These are phyloP conservation scores for Muscidifurax raptorellus DNA, from an alignment of 1,140 invertebrate species.

Conservation along the genomic window DNA sequence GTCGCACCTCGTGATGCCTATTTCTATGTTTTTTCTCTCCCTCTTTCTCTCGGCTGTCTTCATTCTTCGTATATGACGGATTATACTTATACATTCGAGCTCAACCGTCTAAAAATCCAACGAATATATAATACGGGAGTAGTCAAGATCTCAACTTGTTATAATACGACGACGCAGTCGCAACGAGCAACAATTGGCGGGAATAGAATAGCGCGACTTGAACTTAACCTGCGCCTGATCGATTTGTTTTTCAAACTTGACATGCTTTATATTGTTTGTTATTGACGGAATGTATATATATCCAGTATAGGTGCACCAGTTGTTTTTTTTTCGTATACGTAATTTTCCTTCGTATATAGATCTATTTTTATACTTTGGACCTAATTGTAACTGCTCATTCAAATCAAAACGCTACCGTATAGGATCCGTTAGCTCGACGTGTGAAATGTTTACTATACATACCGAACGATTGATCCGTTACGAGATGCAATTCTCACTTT, in stretches of 20 bases:
- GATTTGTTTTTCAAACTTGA: slow-evolving; percentile 38
- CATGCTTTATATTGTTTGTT: neutral
- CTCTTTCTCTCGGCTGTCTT: neutral
- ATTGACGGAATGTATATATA: slow-evolving; percentile 1
- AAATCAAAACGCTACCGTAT: neutral
- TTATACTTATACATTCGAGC: neutral
- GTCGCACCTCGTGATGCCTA: slow-evolving; percentile 6
- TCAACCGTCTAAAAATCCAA: neutral
- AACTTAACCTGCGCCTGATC: slow-evolving; percentile 33
- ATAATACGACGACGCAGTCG: neutral
- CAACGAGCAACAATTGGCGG: slow-evolving; percentile 19
- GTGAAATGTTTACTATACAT: neutral
- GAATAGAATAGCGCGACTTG: neutral
- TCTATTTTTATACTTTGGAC: neutral
- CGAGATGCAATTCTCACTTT: neutral
- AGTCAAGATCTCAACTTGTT: neutral
- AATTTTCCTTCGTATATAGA: neutral
- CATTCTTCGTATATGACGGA: neutral
- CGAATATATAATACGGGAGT: neutral
- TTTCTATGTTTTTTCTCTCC: slow-evolving; percentile 6
- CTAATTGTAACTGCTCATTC: neutral
- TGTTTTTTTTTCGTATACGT: neutral
- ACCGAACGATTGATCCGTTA: neutral
- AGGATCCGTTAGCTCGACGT: neutral
- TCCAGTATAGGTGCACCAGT: neutral